Conservation (phyloP, 2,888 invertebrate genomes). For the Trissolcus japonicus region DNA sequence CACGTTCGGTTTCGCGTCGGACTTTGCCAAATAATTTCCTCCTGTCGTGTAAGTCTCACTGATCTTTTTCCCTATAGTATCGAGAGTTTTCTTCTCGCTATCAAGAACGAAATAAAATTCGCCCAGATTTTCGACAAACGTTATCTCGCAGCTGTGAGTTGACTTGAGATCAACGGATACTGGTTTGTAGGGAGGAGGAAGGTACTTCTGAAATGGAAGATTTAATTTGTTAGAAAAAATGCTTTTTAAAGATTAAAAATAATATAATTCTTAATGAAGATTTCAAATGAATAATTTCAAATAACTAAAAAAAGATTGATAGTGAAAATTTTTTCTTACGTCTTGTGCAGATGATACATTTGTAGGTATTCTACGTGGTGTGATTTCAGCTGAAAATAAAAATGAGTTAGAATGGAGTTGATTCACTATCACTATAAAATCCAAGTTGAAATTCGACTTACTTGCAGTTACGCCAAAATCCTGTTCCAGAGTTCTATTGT, state of each 20-base stretch:
- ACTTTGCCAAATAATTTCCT: conserved; percentile 61
- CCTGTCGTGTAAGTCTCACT: conserved; percentile 62
- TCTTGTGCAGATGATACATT: no score
- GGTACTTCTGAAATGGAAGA: neutral
- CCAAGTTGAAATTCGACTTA: neutral
- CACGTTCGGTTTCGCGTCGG: conserved; percentile 57
- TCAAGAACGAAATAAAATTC: conserved; percentile 71
- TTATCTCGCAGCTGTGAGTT: conserved; percentile 66
- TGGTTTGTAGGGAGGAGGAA: neutral
- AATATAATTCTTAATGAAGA: neutral
- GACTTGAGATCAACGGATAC: conserved; percentile 63
- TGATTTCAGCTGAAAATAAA: no score
- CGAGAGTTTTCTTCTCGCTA: conserved; percentile 65
- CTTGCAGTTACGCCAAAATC: neutral
- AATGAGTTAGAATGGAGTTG: no score
- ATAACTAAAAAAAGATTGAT: no score
- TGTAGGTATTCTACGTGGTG: no score
- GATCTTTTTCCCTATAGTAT: conserved; percentile 67
- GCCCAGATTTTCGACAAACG: conserved; percentile 63
- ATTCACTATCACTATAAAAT: no score
- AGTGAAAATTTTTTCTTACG: no score
- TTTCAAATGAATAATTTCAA: no score
- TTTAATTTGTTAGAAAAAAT: neutral
- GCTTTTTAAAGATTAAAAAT: neutral
- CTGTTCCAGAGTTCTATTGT: neutral